phyloP scores from a whole-genome alignment of 1,140 invertebrate genomes.

The Trachymyrmex septentrionalis region DNA sequence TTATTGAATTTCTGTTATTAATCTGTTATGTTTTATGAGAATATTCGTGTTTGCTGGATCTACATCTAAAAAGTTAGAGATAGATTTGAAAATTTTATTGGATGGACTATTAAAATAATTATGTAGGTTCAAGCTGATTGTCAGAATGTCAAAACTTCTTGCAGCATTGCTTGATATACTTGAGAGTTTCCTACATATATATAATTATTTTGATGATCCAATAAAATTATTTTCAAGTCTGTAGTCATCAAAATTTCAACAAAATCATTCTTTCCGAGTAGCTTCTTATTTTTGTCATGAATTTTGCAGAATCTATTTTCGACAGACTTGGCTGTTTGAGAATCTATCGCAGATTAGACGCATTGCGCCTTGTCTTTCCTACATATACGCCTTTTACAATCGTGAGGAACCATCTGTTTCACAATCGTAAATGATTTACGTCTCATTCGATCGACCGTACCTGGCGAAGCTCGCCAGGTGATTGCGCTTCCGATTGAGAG shows the following conservation, averaged over 20 bases:
- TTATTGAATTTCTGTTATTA: not conserved
- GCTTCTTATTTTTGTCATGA: not conserved
- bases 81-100: too few species aligned
- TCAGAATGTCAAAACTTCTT: too few species aligned
- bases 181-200: too few species aligned
- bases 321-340: not conserved
- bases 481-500: constrained; percentile 7
- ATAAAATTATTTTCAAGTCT: too few species aligned
- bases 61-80: too few species aligned
- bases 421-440: constrained; percentile 24
- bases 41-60: not conserved
- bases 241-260: not conserved
- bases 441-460: constrained; percentile 5
- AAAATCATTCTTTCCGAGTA: not conserved
- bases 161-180: too few species aligned
- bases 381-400: not conserved
- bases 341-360: not conserved
- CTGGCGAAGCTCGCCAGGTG: not conserved
- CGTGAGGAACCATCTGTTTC: not conserved
- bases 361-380: not conserved
- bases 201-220: too few species aligned
- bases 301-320: not conserved
- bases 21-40: not conserved
- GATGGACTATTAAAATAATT: too few species aligned
- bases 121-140: too few species aligned